Percentiles rank a stretch among this genome's conserved stretches.
Evolutionary conservation across 2,113 vertebrate genomes (phyloP).

Genomic region (Mesitornis unicolor): DNA sequence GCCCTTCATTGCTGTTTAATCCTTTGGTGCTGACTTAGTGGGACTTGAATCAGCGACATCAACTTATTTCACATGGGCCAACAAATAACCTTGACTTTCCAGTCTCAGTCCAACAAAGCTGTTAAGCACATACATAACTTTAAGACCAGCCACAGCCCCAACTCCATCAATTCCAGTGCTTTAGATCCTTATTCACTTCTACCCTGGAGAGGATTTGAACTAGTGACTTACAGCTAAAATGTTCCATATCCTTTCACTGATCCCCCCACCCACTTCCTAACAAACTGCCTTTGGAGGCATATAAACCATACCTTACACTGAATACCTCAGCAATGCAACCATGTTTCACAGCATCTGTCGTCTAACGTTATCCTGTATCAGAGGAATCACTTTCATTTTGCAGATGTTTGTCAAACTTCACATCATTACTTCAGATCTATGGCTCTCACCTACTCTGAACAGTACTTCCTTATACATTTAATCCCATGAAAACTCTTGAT

Average conservation of each 20-base stretch:
- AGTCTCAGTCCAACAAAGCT: not conserved
- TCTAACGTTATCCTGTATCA: not conserved
- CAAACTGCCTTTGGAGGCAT: not conserved
- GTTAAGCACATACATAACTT: conserved; percentile 14
- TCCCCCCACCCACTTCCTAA: not conserved
- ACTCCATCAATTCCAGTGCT: not conserved
- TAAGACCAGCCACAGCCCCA: not conserved
- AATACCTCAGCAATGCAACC: not conserved
- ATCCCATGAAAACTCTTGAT: not conserved
- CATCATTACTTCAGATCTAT: not conserved
- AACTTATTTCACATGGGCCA: not conserved
- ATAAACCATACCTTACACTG: not conserved
- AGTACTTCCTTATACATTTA: not conserved
- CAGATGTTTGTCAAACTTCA: not conserved
- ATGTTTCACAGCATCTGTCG: not conserved
- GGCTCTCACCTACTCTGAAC: not conserved
- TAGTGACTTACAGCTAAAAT: conserved; percentile 5
- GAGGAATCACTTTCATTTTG: not conserved
- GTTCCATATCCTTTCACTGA: not conserved
- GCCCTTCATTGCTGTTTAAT: conserved; percentile 23
- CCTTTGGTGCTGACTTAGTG: conserved; percentile 25
- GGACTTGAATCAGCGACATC: not conserved
- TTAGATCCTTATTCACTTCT: not conserved
- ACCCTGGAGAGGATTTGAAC: not conserved
- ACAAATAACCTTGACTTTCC: conserved; percentile 1